Evolutionary conservation across 2,888 invertebrate species (phyloP).

Genomic region (Netelia fuscicornis): DNA sequence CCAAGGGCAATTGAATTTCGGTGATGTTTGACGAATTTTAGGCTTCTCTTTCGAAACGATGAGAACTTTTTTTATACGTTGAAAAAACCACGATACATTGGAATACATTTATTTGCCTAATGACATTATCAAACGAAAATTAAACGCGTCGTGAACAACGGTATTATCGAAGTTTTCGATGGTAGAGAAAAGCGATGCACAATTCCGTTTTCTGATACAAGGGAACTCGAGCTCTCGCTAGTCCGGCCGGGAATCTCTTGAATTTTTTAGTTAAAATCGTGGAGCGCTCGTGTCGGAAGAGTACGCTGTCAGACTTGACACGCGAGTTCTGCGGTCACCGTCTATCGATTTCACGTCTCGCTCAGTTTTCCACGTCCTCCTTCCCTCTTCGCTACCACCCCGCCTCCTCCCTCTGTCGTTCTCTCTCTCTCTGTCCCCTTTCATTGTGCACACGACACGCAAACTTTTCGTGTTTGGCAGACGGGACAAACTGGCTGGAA

Average conservation of each 20-base stretch:
- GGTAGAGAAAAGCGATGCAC: too few relatives aligned
- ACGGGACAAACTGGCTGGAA: background rate
- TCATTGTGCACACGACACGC: conserved; percentile 48
- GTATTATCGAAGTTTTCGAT: conserved; percentile 15
- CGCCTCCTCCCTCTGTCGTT: background rate
- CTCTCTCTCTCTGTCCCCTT: conserved; percentile 19
- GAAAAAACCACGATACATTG: too few relatives aligned
- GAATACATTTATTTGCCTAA: background rate
- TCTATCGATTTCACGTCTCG: conserved; percentile 44
- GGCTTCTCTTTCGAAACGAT: too few relatives aligned
- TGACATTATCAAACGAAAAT: conserved; percentile 10
- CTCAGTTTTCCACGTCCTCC: conserved; percentile 8
- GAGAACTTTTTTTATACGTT: too few relatives aligned
- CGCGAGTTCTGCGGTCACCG: conserved; percentile 50
- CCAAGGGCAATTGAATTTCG: too few relatives aligned
- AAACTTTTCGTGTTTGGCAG: conserved; percentile 13
- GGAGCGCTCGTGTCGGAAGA: background rate
- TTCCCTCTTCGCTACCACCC: too few relatives aligned
- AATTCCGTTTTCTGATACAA: too few relatives aligned
- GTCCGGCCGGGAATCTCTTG: conserved; percentile 18
- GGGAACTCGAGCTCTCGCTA: background rate
- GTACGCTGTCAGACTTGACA: conserved; percentile 35
- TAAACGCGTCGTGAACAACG: background rate
- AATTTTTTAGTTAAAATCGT: conserved; percentile 34
- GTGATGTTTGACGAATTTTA: too few relatives aligned